Percentiles rank a stretch among this genome's conserved stretches.
Conservation (phyloP, 1,140 invertebrate genomes). For the Doryteuthis pealeii region DNA sequence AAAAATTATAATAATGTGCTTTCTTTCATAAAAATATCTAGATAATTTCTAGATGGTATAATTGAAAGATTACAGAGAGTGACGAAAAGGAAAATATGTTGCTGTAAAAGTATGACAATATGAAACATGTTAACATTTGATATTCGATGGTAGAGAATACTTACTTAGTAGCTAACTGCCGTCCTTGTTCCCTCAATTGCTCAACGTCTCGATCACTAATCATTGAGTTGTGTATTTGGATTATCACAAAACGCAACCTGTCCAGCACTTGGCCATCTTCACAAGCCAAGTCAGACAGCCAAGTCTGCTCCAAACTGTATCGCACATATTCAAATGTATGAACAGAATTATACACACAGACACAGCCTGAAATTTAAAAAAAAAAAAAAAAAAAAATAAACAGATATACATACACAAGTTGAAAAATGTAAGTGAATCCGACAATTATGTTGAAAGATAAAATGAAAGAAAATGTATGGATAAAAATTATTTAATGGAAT, state of each 20-base stretch:
- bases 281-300: conserved; percentile 86
- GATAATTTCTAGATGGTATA: too few species aligned
- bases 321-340: conserved; percentile 90
- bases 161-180: conserved; percentile 84
- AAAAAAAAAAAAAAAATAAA: conserved; percentile 17
- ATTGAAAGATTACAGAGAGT: too few species aligned
- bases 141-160: not conserved
- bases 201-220: conserved; percentile 81
- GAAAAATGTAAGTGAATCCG: too few species aligned
- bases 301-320: conserved; percentile 86
- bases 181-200: conserved; percentile 83
- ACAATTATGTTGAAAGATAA: too few species aligned
- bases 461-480: too few species aligned
- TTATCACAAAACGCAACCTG: conserved; percentile 85
- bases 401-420: too few species aligned
- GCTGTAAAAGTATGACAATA: too few species aligned
- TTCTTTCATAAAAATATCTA: too few species aligned
- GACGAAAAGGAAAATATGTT: too few species aligned
- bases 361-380: conserved; percentile 60
- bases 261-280: conserved; percentile 78
- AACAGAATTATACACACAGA: conserved; percentile 83
- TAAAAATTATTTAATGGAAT: too few species aligned
- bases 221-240: conserved; percentile 82
- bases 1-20: too few species aligned
- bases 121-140: too few species aligned